Base-by-base conservation (phyloP, 2,888 invertebrate genomes). In the Netelia melanura region DNA sequence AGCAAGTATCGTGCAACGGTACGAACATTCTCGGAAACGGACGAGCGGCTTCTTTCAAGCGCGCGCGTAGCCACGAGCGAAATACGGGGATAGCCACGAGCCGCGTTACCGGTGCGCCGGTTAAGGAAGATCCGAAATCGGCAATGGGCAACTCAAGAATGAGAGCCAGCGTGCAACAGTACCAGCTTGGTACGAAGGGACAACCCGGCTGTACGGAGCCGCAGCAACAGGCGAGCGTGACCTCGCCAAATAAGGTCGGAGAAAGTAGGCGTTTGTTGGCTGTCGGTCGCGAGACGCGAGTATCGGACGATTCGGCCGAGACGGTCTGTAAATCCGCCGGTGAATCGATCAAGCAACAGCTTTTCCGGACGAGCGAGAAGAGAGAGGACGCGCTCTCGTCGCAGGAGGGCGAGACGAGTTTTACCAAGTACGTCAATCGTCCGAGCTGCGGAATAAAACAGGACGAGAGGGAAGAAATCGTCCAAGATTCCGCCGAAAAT, bases 211-310 rank as follows among this genome's bases (percentile, higher is more conserved):
- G 62, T 44, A 61, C 64, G 56, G 87, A 83, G 43, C 83, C 84
- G 77, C 82, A 85, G 86, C 88, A 87, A 44, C 85, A 84, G 89
- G 86, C 84, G 83, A 86, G 72, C 78, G 80, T 87, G 88, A 89
- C 89, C 88, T 88, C 89, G 30, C 90, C 90, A 89, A 92, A 90
- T 90, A 92, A 92, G 90, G 91, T 90, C 81, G 86, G 89, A 88
- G 91, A 92, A 90, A 91, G 91, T 89, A 89, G 90, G 88, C 89
- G 87, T 85, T 88, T 80, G 81, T 67, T 83, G 56, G 82, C 78
- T 72, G 84, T 80, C 44, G 56, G 67, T 86, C 88, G 85, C 83
- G 86, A 85, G 70, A 81, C 87, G 85, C 89, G 89, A 89, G 76
- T 87, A 85, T 70, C 54, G 72, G 81, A 81, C 9, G 72, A 76